Conservation (phyloP, 1,140 invertebrate species). For the Lineus longissimus region DNA sequence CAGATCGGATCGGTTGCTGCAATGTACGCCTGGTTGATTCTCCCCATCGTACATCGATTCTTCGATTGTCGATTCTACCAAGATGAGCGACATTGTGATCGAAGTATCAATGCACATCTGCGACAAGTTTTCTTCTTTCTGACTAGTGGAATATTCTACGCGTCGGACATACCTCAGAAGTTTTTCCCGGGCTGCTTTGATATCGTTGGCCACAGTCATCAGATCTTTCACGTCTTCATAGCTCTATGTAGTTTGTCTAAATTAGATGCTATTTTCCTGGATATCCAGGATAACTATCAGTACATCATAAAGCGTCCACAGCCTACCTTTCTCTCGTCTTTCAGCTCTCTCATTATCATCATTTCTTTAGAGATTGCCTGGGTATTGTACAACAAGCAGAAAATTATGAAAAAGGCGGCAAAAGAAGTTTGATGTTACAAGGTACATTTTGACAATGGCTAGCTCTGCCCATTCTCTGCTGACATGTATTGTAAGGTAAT, state of each 20-base stretch:
- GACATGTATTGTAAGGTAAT: too few species aligned
- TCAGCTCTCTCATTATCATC: constrained; percentile 10
- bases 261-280: constrained; percentile 16
- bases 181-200: constrained; percentile 49
- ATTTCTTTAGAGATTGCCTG: constrained; percentile 1
- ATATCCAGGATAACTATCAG: constrained; percentile 8
- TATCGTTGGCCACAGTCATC: constrained; percentile 49
- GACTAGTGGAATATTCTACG: constrained; percentile 46
- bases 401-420: too few species aligned
- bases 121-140: constrained; percentile 48
- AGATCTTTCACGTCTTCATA: constrained; percentile 51
- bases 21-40: constrained; percentile 45
- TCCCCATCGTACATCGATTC: constrained; percentile 41
- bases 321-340: constrained; percentile 13
- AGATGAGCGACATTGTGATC: constrained; percentile 23
- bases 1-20: constrained; percentile 41
- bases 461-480: too few species aligned
- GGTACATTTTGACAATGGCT: too few species aligned
- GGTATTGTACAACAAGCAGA: background rate
- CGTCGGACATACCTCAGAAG: constrained; percentile 48
- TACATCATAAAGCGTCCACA: background rate
- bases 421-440: too few species aligned
- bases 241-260: constrained; percentile 12
- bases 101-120: constrained; percentile 37
- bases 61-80: constrained; percentile 17